These are phyloP conservation scores for Leistus spinibarbis DNA, from an alignment of 2,888 invertebrate genomes.

Conservation along the genomic window DNA sequence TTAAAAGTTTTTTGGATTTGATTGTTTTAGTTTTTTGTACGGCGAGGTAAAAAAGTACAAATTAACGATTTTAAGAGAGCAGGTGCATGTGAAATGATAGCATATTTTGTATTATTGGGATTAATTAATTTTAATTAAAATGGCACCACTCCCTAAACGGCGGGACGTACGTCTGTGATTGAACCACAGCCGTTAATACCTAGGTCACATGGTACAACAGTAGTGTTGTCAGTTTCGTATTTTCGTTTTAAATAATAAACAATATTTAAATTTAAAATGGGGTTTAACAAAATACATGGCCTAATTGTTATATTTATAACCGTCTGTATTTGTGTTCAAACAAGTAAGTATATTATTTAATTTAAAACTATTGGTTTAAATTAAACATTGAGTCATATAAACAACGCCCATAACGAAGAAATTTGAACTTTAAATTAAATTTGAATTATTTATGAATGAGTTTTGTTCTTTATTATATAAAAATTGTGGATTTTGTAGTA, in stretches of 20 bases:
- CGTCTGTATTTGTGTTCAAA: slow-evolving; percentile 22
- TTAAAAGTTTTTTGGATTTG: too few relatives aligned
- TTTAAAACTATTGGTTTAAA: not conserved
- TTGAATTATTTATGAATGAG: not conserved
- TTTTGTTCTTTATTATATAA: not conserved
- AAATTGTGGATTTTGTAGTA: not conserved
- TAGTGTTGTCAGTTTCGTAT: slow-evolving; percentile 25
- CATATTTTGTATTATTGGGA: too few relatives aligned
- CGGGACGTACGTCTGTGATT: not conserved
- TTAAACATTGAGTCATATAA: not conserved
- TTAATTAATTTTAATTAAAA: not conserved
- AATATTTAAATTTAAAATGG: slow-evolving; percentile 15
- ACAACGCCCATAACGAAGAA: slow-evolving; percentile 21
- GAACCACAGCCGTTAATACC: slow-evolving; percentile 3
- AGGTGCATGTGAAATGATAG: not conserved
- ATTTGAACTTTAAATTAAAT: not conserved
- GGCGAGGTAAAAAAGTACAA: too few relatives aligned
- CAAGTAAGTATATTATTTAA: slow-evolving; percentile 11
- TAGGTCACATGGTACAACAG: slow-evolving; percentile 21
- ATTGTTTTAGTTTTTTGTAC: too few relatives aligned
- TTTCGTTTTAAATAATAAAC: slow-evolving; percentile 15
- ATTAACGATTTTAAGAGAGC: not conserved
- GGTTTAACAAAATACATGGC: slow-evolving; percentile 9
- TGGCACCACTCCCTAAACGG: not conserved
- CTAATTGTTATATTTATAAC: slow-evolving; percentile 19